phyloP scores from a whole-genome alignment of 2,797 vertebrate species.

The Eleutherodactylus coqui region DNA sequence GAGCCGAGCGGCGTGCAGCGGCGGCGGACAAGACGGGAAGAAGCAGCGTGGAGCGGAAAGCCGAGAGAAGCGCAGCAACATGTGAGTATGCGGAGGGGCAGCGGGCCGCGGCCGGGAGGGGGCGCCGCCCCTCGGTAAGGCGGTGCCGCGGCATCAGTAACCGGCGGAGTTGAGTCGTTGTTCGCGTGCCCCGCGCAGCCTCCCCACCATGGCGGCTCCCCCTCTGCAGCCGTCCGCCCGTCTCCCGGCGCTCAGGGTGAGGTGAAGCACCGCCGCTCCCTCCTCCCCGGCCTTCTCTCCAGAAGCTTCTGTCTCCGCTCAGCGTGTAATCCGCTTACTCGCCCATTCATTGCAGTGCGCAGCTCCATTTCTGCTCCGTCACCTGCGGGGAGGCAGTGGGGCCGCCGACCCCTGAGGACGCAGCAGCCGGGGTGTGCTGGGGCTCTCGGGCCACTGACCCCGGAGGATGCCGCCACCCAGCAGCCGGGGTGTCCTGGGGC shows the following conservation, averaged over 20 bases:
- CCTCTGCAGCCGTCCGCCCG: background rate
- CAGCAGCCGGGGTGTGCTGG: too few species aligned
- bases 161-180: background rate
- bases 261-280: constrained; percentile 11
- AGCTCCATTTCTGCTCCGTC: background rate
- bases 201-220: background rate
- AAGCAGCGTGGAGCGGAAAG: constrained; percentile 44
- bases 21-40: constrained; percentile 28
- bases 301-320: constrained; percentile 29
- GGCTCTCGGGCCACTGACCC: too few species aligned
- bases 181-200: background rate
- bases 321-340: constrained; percentile 50
- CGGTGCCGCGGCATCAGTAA: background rate
- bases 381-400: constrained; percentile 4
- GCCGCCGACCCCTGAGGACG: too few species aligned
- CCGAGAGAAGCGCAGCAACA: constrained; percentile 29
- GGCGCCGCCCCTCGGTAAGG: too few species aligned
- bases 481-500: too few species aligned
- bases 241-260: background rate
- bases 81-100: constrained; percentile 14
- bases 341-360: constrained; percentile 56
- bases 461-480: too few species aligned
- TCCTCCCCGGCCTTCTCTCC: constrained; percentile 17
- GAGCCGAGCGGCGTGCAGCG: constrained; percentile 23
- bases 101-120: too few species aligned